Evolutionary conservation across 2,888 invertebrate genomes (phyloP).

Genomic region (Nemotelus pantherinus): DNA sequence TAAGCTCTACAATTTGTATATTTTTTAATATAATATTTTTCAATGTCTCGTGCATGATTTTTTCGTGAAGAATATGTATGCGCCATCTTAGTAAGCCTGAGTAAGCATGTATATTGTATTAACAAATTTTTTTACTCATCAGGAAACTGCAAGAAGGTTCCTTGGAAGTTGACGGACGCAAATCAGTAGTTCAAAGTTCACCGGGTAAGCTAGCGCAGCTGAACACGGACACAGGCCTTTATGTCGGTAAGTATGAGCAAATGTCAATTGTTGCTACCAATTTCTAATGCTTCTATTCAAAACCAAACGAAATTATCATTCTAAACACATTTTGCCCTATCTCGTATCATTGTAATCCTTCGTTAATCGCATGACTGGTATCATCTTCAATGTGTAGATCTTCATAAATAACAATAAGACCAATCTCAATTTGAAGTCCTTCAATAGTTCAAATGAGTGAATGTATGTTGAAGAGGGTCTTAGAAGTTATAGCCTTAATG

Average conservation of each 20-base stretch:
- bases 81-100: too few species aligned
- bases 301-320: too few species aligned
- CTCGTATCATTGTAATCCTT: not conserved
- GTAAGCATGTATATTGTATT: too few species aligned
- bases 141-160: constrained; percentile 89
- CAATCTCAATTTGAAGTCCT: not conserved
- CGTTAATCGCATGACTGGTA: constrained; percentile 9
- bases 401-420: not conserved
- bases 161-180: constrained; percentile 88
- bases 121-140: constrained; percentile 39
- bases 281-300: not conserved
- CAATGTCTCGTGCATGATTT: too few species aligned
- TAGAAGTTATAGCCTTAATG: too few species aligned
- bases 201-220: constrained; percentile 86
- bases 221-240: constrained; percentile 88
- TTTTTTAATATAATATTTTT: too few species aligned
- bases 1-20: too few species aligned
- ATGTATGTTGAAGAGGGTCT: not conserved
- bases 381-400: constrained; percentile 3
- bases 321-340: too few species aligned
- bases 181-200: constrained; percentile 81
- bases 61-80: too few species aligned
- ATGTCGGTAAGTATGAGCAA: constrained; percentile 75
- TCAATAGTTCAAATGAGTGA: not conserved
- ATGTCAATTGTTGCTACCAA: not conserved